These are phyloP conservation scores for Artemia sinica DNA, from an alignment of 2,888 invertebrate species.

Conservation along the genomic window DNA sequence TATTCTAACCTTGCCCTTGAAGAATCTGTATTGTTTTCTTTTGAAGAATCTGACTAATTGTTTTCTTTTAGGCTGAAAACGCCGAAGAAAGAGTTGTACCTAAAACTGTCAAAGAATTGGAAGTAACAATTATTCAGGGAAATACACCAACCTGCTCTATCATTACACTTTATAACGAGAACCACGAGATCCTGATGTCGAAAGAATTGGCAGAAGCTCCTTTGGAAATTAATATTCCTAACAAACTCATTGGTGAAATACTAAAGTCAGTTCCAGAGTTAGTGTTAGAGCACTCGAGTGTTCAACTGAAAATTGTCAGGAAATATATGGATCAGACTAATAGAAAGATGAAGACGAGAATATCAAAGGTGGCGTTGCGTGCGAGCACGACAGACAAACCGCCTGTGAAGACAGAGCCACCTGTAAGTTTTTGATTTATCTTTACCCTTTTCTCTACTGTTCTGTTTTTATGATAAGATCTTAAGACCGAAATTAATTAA, in stretches of 20 bases:
- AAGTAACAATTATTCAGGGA: slow-evolving; percentile 12
- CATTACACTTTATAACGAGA: neutral
- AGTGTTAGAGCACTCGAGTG: neutral
- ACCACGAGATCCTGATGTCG: neutral
- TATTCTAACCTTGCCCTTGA: too few species aligned
- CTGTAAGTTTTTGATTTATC: neutral
- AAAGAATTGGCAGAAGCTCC: neutral
- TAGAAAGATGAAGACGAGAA: slow-evolving; percentile 7
- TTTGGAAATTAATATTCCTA: neutral
- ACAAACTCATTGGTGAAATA: slow-evolving; percentile 5
- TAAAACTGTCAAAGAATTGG: neutral
- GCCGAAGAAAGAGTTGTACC: neutral
- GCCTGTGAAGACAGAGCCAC: neutral
- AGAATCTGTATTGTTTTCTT: neutral
- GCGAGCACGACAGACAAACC: neutral
- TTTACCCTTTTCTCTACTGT: too few species aligned
- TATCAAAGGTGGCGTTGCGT: slow-evolving; percentile 2
- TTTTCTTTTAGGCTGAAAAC: neutral
- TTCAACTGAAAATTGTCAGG: slow-evolving; percentile 8
- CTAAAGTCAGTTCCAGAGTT: neutral
- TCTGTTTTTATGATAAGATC: too few species aligned
- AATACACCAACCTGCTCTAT: neutral
- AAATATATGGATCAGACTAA: slow-evolving; percentile 6
- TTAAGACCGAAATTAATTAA: too few species aligned
- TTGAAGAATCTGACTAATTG: neutral